These are phyloP conservation scores for Melitaea cinxia DNA, from an alignment of 1,140 invertebrate species.

Conservation along the genomic window DNA sequence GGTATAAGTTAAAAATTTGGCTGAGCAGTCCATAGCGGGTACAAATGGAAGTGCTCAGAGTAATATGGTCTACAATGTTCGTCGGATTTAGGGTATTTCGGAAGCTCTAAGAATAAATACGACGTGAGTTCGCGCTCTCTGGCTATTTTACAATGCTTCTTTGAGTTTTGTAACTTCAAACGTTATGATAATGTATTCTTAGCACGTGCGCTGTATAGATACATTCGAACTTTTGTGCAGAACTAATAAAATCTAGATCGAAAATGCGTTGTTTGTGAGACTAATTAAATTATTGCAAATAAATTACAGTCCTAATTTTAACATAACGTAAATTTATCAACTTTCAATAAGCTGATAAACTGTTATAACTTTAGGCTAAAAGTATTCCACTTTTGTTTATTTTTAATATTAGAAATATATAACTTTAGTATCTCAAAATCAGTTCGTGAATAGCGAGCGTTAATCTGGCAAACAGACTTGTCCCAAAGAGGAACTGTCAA, in stretches of 20 bases:
- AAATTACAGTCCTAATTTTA: not conserved
- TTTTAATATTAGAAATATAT: no score
- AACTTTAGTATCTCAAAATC: not conserved
- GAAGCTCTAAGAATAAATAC: slow-evolving; percentile 56
- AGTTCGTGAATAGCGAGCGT: slow-evolving; percentile 9
- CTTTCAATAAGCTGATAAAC: no score
- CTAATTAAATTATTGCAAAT: not conserved
- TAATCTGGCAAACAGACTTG: slow-evolving; percentile 26
- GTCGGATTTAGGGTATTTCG: slow-evolving; percentile 65
- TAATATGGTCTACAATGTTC: slow-evolving; percentile 63
- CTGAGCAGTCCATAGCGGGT: slow-evolving; percentile 51
- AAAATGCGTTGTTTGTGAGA: not conserved
- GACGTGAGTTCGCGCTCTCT: slow-evolving; percentile 46
- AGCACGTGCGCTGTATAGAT: slow-evolving; percentile 16
- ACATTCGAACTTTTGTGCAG: slow-evolving; percentile 9
- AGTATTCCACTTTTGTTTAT: no score
- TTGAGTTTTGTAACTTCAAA: slow-evolving; percentile 26
- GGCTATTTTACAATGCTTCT: slow-evolving; percentile 27
- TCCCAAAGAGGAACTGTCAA: slow-evolving; percentile 42
- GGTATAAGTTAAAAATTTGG: slow-evolving; percentile 74
- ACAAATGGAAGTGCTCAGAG: slow-evolving; percentile 56
- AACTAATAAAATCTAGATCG: slow-evolving; percentile 5
- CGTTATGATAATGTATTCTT: slow-evolving; percentile 24
- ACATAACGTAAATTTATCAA: no score
- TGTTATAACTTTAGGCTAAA: no score